A percentile compares a stretch with the other conserved stretches of the same genome.
Conservation (phyloP, 37 sponge, comb jelly and placozoan species). For the Chondrilla cf. caribensis region DNA sequence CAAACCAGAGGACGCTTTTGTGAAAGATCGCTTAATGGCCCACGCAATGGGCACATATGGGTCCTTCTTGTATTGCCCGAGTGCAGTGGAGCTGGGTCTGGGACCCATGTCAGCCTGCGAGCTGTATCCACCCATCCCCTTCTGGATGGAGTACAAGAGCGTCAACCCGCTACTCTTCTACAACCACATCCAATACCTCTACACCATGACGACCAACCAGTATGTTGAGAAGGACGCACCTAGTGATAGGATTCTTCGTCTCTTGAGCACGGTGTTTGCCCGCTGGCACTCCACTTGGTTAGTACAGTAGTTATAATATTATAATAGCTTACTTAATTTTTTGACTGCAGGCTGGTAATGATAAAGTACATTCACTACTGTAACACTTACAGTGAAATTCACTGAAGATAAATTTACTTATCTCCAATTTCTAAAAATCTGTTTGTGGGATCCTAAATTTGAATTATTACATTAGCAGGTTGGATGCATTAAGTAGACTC, state of each 20-base stretch:
- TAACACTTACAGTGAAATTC: no score
- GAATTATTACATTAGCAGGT: no score
- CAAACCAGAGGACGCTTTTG: background rate
- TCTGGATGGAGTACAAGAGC: slow-evolving; percentile 42
- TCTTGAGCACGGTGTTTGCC: slow-evolving; percentile 26
- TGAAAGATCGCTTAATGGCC: slow-evolving; percentile 28
- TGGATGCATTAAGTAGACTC: no score
- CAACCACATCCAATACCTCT: slow-evolving; percentile 55
- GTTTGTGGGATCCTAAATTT: no score
- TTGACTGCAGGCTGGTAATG: no score
- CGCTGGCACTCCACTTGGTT: slow-evolving; percentile 63
- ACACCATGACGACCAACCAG: slow-evolving; percentile 47
- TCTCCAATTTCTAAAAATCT: no score
- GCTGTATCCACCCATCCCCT: slow-evolving; percentile 34
- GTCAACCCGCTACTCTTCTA: slow-evolving; percentile 37
- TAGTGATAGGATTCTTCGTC: slow-evolving; percentile 24
- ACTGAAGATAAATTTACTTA: no score
- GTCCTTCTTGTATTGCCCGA: slow-evolving; percentile 33
- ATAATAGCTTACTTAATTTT: background rate
- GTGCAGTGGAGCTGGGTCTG: slow-evolving; percentile 13
- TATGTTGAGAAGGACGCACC: slow-evolving; percentile 43
- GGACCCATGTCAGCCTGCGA: slow-evolving; percentile 13
- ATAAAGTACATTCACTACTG: no score
- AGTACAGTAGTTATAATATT: background rate
- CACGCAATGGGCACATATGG: slow-evolving; percentile 42